Base-by-base conservation (phyloP, 1,140 invertebrate species). In the Diuraphis noxia region DNA sequence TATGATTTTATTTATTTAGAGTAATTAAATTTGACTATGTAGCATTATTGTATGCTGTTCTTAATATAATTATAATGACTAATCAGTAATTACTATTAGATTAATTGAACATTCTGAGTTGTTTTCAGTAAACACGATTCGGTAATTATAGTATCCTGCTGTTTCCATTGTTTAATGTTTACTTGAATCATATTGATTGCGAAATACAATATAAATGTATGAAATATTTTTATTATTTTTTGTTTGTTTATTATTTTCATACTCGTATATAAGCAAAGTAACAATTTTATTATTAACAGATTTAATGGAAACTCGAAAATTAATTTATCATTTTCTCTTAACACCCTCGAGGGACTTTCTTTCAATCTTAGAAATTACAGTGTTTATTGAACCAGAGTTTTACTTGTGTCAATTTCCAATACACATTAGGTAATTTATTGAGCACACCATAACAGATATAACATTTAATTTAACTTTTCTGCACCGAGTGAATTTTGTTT, bases 1-100 rank as follows among this genome's bases (percentile, higher is more conserved):
- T 23, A 43, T 43, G 81, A 84, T 84, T 84, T 43, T 41, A 84
- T 25, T 84, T 84, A 84, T 84, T 84, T 41, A 40, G 79, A 84
- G 40, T 84, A 84, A 84, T 84, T 84, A 41, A 25, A 84, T 84
- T 84, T n/a, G 25, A 30, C 38, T 40, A 41, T 84, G 7, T 40
- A 25, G 30, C 13, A 19, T 40, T 84, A 84, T 41, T 30, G 40
- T 84, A n/a, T 38, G 38, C 23, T 41, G 30, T 63, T 84, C 30
- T 41, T 84, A n/a, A n/a, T 84, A 41, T 84, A 84, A 84, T 41
- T 84, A 84, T 41, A 84, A 84, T 84, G 38, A 84, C 25, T 84
- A 84, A 41, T 43, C 81, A 84, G 38, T 41, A 84, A 43, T 84
- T 13, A 84, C 38, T 82, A 82, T 84, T 17, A 84, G 81, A 84